Percentiles rank a stretch among this genome's conserved stretches.
phyloP scores from a whole-genome alignment of 2,797 vertebrate genomes.

The Enteromius thamalakanensis region DNA sequence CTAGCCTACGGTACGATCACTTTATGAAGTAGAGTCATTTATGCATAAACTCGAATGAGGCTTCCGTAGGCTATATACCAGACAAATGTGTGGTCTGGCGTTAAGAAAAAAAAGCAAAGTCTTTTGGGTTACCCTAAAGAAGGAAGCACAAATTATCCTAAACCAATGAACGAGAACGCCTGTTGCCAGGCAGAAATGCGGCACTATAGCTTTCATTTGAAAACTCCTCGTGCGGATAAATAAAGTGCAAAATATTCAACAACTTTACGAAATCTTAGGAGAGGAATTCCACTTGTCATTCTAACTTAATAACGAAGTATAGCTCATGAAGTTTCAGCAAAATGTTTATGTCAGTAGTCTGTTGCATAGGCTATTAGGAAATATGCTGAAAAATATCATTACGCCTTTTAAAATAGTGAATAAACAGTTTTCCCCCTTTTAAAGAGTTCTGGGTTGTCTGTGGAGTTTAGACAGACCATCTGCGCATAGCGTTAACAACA shows the following conservation, averaged over 20 bases:
- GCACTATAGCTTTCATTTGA: slow-evolving; percentile 68
- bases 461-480: slow-evolving; percentile 30
- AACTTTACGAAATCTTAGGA: background rate
- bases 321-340: background rate
- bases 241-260: slow-evolving; percentile 52
- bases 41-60: background rate
- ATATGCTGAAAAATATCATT: background rate
- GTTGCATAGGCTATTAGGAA: background rate
- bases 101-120: slow-evolving; percentile 53
- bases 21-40: background rate
- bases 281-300: background rate
- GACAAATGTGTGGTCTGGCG: background rate
- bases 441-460: too few species aligned
- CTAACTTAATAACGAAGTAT: background rate
- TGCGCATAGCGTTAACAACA: background rate
- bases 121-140: slow-evolving; percentile 59
- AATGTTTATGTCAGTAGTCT: background rate
- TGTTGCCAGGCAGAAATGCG: slow-evolving; percentile 93
- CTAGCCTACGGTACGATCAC: background rate
- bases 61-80: background rate
- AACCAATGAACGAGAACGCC: slow-evolving; percentile 84
- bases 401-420: background rate
- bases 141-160: slow-evolving; percentile 81
- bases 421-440: background rate
- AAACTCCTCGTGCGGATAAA: background rate